phyloP scores from a whole-genome alignment of 2,113 vertebrate species.

The Maccullochella peelii region DNA sequence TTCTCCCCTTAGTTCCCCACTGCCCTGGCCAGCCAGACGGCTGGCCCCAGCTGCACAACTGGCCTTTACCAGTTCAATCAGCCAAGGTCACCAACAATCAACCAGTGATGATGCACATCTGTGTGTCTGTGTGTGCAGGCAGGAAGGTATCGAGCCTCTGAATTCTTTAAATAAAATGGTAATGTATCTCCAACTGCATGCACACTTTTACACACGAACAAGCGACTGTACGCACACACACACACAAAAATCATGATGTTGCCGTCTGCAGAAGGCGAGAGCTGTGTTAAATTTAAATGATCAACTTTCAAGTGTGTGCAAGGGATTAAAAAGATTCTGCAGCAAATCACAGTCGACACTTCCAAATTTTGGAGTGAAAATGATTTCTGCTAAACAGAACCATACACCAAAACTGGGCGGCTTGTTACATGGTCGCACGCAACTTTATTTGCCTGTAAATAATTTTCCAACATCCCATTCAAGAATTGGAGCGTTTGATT shows the following conservation, averaged over 20 bases:
- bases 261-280: conserved; percentile 14
- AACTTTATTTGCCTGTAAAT: conserved; percentile 82
- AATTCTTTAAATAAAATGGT: conserved; percentile 40
- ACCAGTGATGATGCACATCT: conserved; percentile 77
- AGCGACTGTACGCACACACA: neutral
- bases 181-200: conserved; percentile 7
- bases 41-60: conserved; percentile 77
- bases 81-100: conserved; percentile 78
- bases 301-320: conserved; percentile 75
- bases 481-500: conserved; percentile 74
- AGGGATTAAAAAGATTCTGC: conserved; percentile 64
- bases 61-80: conserved; percentile 77
- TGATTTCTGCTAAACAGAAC: conserved; percentile 74
- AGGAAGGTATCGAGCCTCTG: conserved; percentile 48
- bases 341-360: conserved; percentile 72
- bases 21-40: conserved; percentile 52
- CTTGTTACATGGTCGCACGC: conserved; percentile 62
- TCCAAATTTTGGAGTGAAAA: conserved; percentile 66
- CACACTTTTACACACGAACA: neutral
- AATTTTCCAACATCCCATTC: conserved; percentile 79
- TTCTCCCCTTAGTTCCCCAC: conserved; percentile 38
- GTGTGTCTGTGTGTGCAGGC: conserved; percentile 62
- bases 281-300: conserved; percentile 81
- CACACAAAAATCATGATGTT: neutral
- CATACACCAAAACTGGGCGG: conserved; percentile 51